phyloP scores from a whole-genome alignment of 1,140 invertebrate species.

The Lordiphosa stackelbergi region DNA sequence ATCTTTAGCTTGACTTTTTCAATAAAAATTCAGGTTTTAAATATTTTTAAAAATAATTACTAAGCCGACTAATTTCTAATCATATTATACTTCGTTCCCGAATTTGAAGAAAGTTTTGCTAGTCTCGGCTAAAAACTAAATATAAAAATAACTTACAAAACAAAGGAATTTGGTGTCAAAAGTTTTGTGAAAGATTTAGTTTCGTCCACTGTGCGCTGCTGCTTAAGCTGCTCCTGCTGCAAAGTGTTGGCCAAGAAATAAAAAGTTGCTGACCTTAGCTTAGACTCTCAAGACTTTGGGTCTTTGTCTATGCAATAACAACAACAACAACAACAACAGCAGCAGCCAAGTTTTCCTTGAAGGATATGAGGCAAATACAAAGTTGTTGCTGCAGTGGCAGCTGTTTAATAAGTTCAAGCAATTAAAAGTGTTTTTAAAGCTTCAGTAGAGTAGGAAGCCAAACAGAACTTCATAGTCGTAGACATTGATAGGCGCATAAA shows the following conservation, averaged over 20 bases:
- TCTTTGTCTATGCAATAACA: conserved; percentile 66
- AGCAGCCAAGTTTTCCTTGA: conserved; percentile 46
- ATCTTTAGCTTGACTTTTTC: too few relatives aligned
- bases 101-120: too few relatives aligned
- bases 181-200: too few relatives aligned
- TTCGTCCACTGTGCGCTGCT: too few relatives aligned
- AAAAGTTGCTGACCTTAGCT: conserved; percentile 71
- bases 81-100: too few relatives aligned
- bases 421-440: conserved; percentile 66
- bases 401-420: conserved; percentile 73
- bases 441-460: conserved; percentile 26
- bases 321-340: conserved; percentile 29
- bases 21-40: too few relatives aligned
- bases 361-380: conserved; percentile 62
- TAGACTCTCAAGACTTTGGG: conserved; percentile 29
- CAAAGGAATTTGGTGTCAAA: too few relatives aligned
- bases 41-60: too few relatives aligned
- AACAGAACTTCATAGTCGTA: conserved; percentile 30
- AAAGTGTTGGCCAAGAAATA: conserved; percentile 74
- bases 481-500: conserved; percentile 68
- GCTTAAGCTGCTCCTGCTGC: background rate
- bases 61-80: too few relatives aligned
- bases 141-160: too few relatives aligned
- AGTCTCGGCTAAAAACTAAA: too few relatives aligned
- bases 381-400: conserved; percentile 57